phyloP scores from a whole-genome alignment of 1,140 invertebrate genomes.

The Sminthurinus signatus region DNA sequence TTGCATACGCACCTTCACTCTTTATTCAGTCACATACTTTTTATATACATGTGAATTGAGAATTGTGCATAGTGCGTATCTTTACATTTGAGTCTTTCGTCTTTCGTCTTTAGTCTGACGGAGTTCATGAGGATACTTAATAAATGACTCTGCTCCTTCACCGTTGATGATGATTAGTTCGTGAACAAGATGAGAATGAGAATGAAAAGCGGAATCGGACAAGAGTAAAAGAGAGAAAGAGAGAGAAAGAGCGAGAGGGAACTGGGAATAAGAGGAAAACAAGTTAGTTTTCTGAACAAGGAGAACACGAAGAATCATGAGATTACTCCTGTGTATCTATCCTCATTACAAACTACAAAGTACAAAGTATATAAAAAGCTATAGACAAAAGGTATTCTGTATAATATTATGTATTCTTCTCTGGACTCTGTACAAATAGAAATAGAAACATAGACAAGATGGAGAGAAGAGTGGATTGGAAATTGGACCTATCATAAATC shows the following conservation, averaged over 20 bases:
- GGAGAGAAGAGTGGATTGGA: not conserved
- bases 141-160: not conserved
- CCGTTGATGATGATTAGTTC: constrained; percentile 10
- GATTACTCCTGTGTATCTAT: not conserved
- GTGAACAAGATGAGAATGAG: constrained; percentile 10
- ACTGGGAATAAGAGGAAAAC: not conserved
- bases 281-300: not conserved
- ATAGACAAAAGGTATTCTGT: not conserved
- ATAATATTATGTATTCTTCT: no score
- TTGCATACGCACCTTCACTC: no score
- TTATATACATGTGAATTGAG: no score
- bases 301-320: not conserved
- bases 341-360: not conserved
- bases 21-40: no score
- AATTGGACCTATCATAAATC: not conserved
- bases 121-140: not conserved
- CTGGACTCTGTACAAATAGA: no score
- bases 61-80: no score
- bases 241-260: not conserved
- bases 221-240: no score
- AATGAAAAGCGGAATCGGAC: not conserved
- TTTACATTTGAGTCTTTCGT: no score
- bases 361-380: not conserved
- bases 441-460: no score
- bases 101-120: no score